phyloP scores from a whole-genome alignment of 2,888 invertebrate genomes.

The Zele albiditarsus region DNA sequence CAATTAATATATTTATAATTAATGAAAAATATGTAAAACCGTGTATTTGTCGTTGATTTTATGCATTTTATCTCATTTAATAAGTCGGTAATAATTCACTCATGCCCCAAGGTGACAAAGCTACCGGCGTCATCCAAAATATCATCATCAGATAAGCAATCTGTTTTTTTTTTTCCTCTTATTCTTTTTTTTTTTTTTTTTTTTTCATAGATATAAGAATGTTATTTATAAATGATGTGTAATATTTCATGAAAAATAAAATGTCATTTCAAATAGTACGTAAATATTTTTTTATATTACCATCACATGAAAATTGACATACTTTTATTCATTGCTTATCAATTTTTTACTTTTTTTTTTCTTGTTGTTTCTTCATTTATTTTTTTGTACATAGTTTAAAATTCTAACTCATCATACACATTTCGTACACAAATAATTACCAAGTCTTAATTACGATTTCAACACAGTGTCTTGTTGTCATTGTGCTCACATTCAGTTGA shows the following conservation, averaged over 20 bases:
- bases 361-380: background rate
- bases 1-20: background rate
- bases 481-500: constrained; percentile 7
- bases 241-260: background rate
- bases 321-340: background rate
- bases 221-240: background rate
- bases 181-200: background rate
- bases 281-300: background rate
- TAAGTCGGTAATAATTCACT: constrained; percentile 24
- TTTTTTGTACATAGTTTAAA: background rate
- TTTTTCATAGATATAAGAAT: background rate
- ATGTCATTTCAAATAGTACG: background rate
- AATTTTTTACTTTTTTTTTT: background rate
- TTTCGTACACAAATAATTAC: constrained; percentile 6
- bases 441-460: constrained; percentile 4
- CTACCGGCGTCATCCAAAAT: constrained; percentile 33
- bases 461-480: constrained; percentile 12
- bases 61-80: constrained; percentile 11
- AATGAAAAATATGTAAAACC: background rate
- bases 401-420: background rate
- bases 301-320: background rate
- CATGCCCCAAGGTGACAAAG: constrained; percentile 22
- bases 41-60: constrained; percentile 7
- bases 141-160: constrained; percentile 34
- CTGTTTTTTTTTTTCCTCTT: constrained; percentile 2